Base-by-base conservation (phyloP, 2,797 vertebrate species). In the Odontamblyopus lacepedii region DNA sequence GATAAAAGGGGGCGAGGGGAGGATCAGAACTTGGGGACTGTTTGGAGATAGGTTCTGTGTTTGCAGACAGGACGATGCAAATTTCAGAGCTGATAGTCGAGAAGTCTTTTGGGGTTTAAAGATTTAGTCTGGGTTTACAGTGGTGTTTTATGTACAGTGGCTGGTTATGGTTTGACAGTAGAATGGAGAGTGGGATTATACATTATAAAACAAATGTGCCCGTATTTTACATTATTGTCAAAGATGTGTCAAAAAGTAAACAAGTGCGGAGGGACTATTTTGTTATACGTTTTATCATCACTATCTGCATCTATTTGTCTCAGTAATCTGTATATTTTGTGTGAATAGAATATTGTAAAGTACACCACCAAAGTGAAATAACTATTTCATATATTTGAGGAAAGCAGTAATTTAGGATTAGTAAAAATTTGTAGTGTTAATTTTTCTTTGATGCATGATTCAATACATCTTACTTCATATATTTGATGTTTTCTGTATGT, bases 1-100 rank as follows among this genome's bases (percentile, higher is more conserved):
- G 72, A 90, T 92, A 78, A 77, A 81, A 79, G 55, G 69, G 53
- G 78, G 71, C 29, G 26, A 73, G 32, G 63, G 55, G 32, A 41
- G 35, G 44, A 26, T 15, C 30, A 63, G 19, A 82, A 77, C 78
- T 82, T 86, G 60, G 63, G 72, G 53, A 63, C 0, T 74, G 29
- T 83, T 79, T 63, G 67, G 19, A 67, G 73, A 71, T 62, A 2
- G 27, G 5, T 0, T 57, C 30, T 60, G 57, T 60, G 26, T 60
- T 60, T 60, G 57, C 27, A 15, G 57, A 5, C 57, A 30, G 13
- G 15, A 15, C 27, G 15, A 82, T 69, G 65, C 64, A 78, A 53
- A 75, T 78, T 74, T 71, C 35, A 72, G 56, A 77, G 70, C 75
- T 57, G 35, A 72, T 74, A 65, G 65, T 41, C n/a, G 50, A 12